Evolutionary conservation across 2,888 invertebrate species (phyloP).

Genomic region (Cryptocheilus praepositus): DNA sequence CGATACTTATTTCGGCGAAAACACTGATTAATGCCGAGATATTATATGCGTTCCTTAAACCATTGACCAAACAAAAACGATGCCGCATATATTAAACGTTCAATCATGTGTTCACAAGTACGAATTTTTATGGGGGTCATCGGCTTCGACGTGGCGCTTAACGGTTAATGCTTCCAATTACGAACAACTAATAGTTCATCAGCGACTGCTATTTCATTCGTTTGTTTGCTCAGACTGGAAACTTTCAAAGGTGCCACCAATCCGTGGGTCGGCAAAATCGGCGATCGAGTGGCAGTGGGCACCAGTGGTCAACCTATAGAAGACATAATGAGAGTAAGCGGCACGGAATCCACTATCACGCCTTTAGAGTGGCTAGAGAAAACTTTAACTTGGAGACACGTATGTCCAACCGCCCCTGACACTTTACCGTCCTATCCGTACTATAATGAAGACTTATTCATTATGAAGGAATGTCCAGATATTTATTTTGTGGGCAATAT

Average conservation of each 20-base stretch:
- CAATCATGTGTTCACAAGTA: too few species aligned
- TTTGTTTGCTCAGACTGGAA: conserved; percentile 75
- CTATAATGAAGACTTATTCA: conserved; percentile 89
- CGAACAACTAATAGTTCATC: not conserved
- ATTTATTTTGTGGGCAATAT: conserved; percentile 93
- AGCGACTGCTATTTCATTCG: not conserved
- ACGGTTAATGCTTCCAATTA: not conserved
- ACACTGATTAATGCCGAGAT: too few species aligned
- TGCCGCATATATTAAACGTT: too few species aligned
- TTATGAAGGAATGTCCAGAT: conserved; percentile 89
- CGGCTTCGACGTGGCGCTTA: too few species aligned
- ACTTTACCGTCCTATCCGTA: conserved; percentile 93
- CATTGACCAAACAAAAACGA: too few species aligned
- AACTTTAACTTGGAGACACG: conserved; percentile 90
- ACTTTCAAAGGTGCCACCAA: conserved; percentile 90
- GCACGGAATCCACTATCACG: conserved; percentile 75
- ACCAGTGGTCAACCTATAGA: conserved; percentile 90
- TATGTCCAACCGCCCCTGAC: conserved; percentile 96
- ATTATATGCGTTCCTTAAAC: too few species aligned
- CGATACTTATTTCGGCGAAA: too few species aligned
- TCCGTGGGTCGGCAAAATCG: conserved; percentile 79
- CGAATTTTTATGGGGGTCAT: too few species aligned
- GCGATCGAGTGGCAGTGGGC: conserved; percentile 62
- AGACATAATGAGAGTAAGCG: conserved; percentile 85
- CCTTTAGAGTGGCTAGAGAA: conserved; percentile 85